These are phyloP conservation scores for Belgica antarctica DNA, from an alignment of 2,888 invertebrate species.

Conservation along the genomic window DNA sequence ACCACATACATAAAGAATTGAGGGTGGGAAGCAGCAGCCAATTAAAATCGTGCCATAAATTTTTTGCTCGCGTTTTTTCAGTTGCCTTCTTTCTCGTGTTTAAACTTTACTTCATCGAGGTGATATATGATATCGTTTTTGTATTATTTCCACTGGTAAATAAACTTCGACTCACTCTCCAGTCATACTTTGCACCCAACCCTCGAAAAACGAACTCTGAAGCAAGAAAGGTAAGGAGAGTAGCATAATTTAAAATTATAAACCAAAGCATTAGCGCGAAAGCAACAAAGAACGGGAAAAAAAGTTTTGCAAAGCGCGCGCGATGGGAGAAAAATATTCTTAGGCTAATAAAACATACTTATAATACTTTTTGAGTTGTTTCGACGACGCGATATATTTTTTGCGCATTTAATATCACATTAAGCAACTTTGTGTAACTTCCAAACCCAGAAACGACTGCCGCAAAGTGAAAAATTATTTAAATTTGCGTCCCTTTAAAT, in stretches of 20 bases:
- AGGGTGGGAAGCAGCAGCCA: slow-evolving; percentile 39
- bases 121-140: slow-evolving; percentile 40
- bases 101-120: slow-evolving; percentile 31
- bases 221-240: neutral
- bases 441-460: neutral
- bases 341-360: slow-evolving; percentile 8
- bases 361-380: slow-evolving; percentile 5
- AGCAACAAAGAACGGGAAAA: neutral
- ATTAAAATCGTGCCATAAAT: slow-evolving; percentile 42
- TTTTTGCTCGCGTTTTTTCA: slow-evolving; percentile 28
- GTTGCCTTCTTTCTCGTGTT: no score
- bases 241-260: slow-evolving; percentile 34
- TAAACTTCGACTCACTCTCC: slow-evolving; percentile 3
- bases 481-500: neutral
- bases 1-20: neutral
- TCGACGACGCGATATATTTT: neutral
- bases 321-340: neutral
- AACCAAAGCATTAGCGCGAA: slow-evolving; percentile 8
- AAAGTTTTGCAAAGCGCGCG: neutral
- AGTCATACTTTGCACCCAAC: neutral
- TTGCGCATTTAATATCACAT: slow-evolving; percentile 15
- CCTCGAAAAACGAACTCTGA: neutral
- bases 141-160: slow-evolving; percentile 29
- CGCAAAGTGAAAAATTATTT: slow-evolving; percentile 1
- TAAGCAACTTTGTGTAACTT: slow-evolving; percentile 22